Base-by-base conservation (phyloP, 2,888 invertebrate genomes). In the Pristionchus exspectatus region DNA sequence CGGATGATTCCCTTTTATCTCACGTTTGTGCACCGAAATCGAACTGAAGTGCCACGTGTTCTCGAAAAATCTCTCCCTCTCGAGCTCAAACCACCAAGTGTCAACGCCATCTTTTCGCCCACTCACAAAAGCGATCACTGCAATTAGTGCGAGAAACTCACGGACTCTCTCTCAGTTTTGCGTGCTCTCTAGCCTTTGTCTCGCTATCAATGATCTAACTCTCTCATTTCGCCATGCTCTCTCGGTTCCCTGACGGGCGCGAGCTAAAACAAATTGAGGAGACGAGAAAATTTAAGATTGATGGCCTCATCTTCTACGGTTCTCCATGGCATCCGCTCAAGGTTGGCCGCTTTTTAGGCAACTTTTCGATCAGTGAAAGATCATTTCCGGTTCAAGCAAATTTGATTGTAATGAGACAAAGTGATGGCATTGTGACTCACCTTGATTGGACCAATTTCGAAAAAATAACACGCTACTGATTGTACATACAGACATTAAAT, bases 251-350 rank as follows among this genome's bases (percentile, higher is more conserved):
- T 50, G 10, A 50, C 44, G 3, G 44, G 44, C 44, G 38, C 12
- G 38, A 74, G 38, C 44, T 33, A 74, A 21, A 5, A 14, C 38
- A 21, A 30, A 74, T 44, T 74, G 24, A 2, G 21, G 74, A 74
- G 74, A 74, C 44, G 18, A 9, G 14, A 30, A 9, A 10, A 21
- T 16, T 92, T 56, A 59, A 93, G 93, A 89, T 93, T 18, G 92
- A 87, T 81, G 93, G 93, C n/a, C 72, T 94, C 14, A 90, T 89
- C 66, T 90, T 93, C 81, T 93, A 93, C 77, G 93, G 93, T 9
- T 72, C 90, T 16, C 90, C 93, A 0, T 93, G 92, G 92, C 93
- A 93, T 87, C 92, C 93, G 16, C 86, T 93, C 66, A 89, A 90
- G 69, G 87, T 85, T 16, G 30, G n/a, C 4, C 30, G 1, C 72